phyloP scores from a whole-genome alignment of 2,113 vertebrate species.

The Chaenogobius annularis region DNA sequence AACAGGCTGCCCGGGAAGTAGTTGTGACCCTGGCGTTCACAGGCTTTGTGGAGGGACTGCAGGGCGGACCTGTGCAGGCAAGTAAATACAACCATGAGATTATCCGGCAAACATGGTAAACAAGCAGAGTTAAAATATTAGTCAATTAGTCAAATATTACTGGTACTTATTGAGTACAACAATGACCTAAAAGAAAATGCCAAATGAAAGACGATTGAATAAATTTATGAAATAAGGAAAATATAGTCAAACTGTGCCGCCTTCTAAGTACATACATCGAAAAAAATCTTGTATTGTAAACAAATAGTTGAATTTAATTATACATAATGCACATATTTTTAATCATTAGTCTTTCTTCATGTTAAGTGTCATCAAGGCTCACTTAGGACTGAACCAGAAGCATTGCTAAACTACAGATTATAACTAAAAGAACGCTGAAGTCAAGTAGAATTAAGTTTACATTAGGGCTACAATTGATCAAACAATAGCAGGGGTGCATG shows the following conservation, averaged over 20 bases:
- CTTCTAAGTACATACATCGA: neutral
- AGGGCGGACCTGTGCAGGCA: conserved; percentile 85
- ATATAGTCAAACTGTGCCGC: neutral
- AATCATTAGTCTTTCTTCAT: neutral
- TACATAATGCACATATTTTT: neutral
- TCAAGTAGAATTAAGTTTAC: neutral
- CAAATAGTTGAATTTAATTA: too few species aligned
- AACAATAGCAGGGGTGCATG: too few species aligned
- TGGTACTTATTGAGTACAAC: neutral
- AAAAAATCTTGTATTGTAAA: neutral
- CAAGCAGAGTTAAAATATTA: too few species aligned
- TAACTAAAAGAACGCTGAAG: neutral
- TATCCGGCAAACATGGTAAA: neutral
- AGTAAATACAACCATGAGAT: neutral
- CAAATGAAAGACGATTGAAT: too few species aligned
- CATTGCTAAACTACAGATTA: too few species aligned
- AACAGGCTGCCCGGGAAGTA: conserved; percentile 98
- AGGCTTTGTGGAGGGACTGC: conserved; percentile 96
- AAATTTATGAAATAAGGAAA: too few species aligned
- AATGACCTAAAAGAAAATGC: neutral
- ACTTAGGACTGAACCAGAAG: too few species aligned
- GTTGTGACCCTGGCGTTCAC: conserved; percentile 91
- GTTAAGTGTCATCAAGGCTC: neutral
- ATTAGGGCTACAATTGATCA: too few species aligned
- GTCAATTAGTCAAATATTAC: too few species aligned